Evolutionary conservation across 1,140 invertebrate species (phyloP).

Genomic region (Hesperophylax magnus): DNA sequence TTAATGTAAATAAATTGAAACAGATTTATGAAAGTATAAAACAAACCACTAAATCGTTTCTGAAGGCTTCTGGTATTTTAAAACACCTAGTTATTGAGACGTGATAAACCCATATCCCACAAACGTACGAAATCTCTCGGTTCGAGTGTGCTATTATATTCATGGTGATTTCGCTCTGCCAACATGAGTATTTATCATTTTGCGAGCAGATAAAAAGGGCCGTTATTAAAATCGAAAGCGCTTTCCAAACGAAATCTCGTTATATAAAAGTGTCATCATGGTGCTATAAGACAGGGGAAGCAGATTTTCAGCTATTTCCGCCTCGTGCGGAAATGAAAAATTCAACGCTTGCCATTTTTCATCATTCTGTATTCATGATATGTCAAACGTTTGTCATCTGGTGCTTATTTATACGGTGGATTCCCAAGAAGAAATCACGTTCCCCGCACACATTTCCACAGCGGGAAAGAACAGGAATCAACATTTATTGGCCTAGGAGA

Average conservation of each 20-base stretch:
- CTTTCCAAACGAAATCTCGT: constrained; percentile 36
- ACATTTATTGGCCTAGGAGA: constrained; percentile 12
- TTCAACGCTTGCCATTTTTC: constrained; percentile 47
- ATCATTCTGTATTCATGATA: constrained; percentile 54
- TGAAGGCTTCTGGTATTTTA: no score
- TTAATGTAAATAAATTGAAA: no score
- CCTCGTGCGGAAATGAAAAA: constrained; percentile 40
- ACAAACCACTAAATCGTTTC: no score
- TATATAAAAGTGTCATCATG: constrained; percentile 27
- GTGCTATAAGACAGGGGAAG: constrained; percentile 29
- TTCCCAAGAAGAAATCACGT: constrained; percentile 48
- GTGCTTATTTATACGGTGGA: constrained; percentile 44
- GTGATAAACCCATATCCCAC: no score
- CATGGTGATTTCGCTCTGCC: not conserved
- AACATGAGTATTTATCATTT: constrained; percentile 18
- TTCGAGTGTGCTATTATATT: no score
- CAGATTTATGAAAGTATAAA: no score
- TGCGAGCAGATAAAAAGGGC: not conserved
- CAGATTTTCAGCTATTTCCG: constrained; percentile 31
- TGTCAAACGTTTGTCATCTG: constrained; percentile 54
- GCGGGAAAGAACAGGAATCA: not conserved
- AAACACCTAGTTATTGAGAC: no score
- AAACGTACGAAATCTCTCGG: no score
- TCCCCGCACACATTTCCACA: not conserved
- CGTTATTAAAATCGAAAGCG: constrained; percentile 26